Base-by-base conservation (phyloP, 2,888 invertebrate genomes). In the Chrysolina haemoptera region DNA sequence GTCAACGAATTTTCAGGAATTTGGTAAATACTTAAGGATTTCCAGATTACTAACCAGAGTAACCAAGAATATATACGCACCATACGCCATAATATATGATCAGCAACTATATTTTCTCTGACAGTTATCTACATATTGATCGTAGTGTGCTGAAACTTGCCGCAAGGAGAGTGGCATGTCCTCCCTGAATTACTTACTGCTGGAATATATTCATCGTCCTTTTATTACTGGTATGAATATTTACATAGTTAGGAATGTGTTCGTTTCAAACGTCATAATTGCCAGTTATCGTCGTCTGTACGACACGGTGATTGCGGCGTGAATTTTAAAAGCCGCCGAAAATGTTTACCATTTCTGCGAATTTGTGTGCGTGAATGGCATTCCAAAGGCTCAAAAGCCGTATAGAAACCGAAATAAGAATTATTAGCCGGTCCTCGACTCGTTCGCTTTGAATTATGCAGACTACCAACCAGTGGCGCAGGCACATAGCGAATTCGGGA, bases 361-460 rank as follows among this genome's bases (percentile, higher is more conserved):
- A 74, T 63, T 64, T 50, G 43, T 41, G 18, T 43, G 59, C 71
- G 74, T 74, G 74, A 74, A 71, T 68, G 68, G 65, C 74, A 74
- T 71, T 73, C 62, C 46, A 59, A 59, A n/a, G 9, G 35, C 59
- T 27, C n/a, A 5, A 27, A 27, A 4, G 35, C 27, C 35, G 59
- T 59, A n/a, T 35, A 59, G 59, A 35, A 35, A 35, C 59, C 59
- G 59, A 59, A 59, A 59, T 59, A 59, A 14, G 59, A 59, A 59
- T 59, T 59, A 59, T 59, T 59, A 59, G 59, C 35, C 59, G 59
- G 59, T 59, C 59, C 27, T 59, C 59, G 59, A 59, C 59, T 59
- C 59, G n/a, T 59, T 59, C n/a, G 59, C n/a, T 59, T 59, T 16
- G 59, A 59, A n/a, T n/a, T n/a, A n/a, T n/a, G 27, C 22, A 59